Conservation (phyloP, 2,888 invertebrate genomes). For the Chymomyza fuscimana region DNA sequence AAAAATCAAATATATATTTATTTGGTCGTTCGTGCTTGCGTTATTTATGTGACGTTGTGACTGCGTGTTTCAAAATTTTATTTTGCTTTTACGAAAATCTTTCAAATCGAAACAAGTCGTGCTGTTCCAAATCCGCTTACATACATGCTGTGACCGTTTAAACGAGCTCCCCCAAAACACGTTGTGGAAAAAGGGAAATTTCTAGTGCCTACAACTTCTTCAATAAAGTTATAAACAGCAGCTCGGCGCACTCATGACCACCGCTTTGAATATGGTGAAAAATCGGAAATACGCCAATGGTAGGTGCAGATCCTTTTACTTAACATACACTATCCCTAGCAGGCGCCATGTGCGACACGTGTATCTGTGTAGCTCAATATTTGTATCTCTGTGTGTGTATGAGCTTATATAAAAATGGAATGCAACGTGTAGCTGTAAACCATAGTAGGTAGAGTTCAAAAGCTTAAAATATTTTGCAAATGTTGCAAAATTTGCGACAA, state of each 20-base stretch:
- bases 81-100: neutral
- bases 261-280: conserved; percentile 75
- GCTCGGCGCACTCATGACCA: conserved; percentile 58
- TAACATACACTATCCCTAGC: neutral
- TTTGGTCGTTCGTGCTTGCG: neutral
- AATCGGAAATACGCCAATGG: conserved; percentile 77
- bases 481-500: neutral
- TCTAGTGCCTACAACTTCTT: neutral
- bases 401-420: conserved; percentile 19
- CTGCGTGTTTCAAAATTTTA: neutral
- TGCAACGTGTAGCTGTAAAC: conserved; percentile 28
- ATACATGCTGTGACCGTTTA: conserved; percentile 47
- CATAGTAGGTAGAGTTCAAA: conserved; percentile 20
- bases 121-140: conserved; percentile 26
- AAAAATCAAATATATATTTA: neutral
- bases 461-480: neutral
- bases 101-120: neutral
- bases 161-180: conserved; percentile 39
- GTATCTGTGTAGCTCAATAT: conserved; percentile 47
- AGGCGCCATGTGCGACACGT: conserved; percentile 7
- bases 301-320: conserved; percentile 41
- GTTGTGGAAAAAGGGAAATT: conserved; percentile 39
- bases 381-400: conserved; percentile 4
- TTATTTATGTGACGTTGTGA: neutral
- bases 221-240: conserved; percentile 2